These are phyloP conservation scores for Bradypodion pumilum DNA, from an alignment of 2,797 vertebrate genomes.

Conservation along the genomic window DNA sequence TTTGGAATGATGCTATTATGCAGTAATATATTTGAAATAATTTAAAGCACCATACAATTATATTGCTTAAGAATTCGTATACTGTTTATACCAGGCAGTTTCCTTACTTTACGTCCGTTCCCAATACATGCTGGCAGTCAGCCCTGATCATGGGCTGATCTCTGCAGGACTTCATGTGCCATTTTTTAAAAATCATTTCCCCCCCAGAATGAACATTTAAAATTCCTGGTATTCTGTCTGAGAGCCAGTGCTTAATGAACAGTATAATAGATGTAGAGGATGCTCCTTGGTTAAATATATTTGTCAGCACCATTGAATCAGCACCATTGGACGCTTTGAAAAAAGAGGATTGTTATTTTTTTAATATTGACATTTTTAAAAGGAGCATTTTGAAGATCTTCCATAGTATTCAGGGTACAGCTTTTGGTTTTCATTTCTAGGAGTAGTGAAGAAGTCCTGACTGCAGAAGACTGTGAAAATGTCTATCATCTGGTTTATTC, in stretches of 20 bases:
- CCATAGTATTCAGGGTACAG: background rate
- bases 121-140: background rate
- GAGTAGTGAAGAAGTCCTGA: conserved; percentile 97
- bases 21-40: background rate
- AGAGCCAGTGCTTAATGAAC: background rate
- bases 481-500: conserved; percentile 99
- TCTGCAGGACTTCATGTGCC: background rate
- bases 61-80: too few species aligned
- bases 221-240: background rate
- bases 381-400: too few species aligned
- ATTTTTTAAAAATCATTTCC: rapidly evolving
- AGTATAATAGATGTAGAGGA: too few species aligned
- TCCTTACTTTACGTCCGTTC: background rate
- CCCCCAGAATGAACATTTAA: background rate
- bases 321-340: too few species aligned
- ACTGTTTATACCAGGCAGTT: too few species aligned
- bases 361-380: too few species aligned
- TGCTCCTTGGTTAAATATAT: too few species aligned
- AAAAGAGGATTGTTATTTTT: too few species aligned
- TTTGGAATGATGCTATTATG: background rate
- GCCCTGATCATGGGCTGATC: too few species aligned
- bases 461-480: conserved; percentile 98
- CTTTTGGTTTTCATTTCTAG: conserved; percentile 71
- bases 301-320: too few species aligned
- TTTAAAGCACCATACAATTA: too few species aligned